Base-by-base conservation (phyloP, 2,888 invertebrate species). In the Cephus runcator region DNA sequence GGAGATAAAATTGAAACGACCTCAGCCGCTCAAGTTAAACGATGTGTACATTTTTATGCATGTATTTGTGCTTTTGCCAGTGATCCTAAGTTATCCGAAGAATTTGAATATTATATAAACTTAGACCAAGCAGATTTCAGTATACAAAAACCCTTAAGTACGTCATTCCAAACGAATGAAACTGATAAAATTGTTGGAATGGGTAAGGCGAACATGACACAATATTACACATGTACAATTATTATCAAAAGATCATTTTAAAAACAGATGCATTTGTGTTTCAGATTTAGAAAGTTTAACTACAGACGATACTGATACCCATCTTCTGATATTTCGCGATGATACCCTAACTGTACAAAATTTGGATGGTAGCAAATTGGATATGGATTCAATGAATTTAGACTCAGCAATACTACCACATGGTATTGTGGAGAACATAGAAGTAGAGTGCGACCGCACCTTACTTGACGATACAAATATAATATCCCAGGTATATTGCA, bases 41-140 rank as follows among this genome's bases (percentile, higher is more conserved):
- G 93, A 83, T 96, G 96, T 90, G 92, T 95, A 71, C 96, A 96
- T 90, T 95, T 94, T 90, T 95, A 95, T 90, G 94, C 95, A 12
- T 95, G 95, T 87, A 92, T 95, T 73, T 94, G 95, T 91, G 95
- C 95, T 71, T 94, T 96, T 90, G 94, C 94, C 35, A 94, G 95
- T 87, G 94, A 95, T 89, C 92, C 93, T 15, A 93, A 93, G 86
- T 92, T 94, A 79, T 88, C 93, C 11, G 93, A 93, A 83, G 95
- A 95, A 87, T 95, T 95, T 90, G 91, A 93, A 71, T 92, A 92
- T 87, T 94, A 93, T 83, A 92, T 94, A 68, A 93, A 92, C 82
- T 87, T 93, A 73, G 93, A 93, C 87, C 90, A 91, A 79, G 85
- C 83, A n/a, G 87, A 90, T 79, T 81, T 86, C 23, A 85, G 77